Conservation (phyloP, 1,140 invertebrate genomes). For the Solenopsis invicta region DNA sequence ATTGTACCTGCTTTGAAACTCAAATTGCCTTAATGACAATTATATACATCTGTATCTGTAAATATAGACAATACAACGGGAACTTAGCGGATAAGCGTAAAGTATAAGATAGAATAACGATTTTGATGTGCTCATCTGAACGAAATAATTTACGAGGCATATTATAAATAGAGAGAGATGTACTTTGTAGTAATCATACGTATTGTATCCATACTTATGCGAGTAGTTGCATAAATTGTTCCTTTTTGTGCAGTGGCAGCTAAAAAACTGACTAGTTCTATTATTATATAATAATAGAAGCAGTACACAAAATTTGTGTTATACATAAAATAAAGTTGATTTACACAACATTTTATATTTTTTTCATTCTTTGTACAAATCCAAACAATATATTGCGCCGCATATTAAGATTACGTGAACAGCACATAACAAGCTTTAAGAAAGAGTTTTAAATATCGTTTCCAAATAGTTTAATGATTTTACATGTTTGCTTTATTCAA, state of each 20-base stretch:
- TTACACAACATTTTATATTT: conserved; percentile 62
- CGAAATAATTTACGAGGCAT: conserved; percentile 77
- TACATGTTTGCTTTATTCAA: not conserved
- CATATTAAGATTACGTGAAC: not conserved
- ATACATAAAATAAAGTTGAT: conserved; percentile 80
- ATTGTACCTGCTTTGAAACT: conserved; percentile 85
- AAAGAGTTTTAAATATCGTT: not conserved
- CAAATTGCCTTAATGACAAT: conserved; percentile 86
- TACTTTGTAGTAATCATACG: conserved; percentile 78
- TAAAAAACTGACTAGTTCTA: conserved; percentile 82
- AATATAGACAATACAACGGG: conserved; percentile 84
- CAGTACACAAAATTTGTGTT: conserved; percentile 81
- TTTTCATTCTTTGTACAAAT: conserved; percentile 22
- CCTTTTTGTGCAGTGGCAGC: conserved; percentile 78
- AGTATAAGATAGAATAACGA: conserved; percentile 66
- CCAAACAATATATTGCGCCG: not conserved
- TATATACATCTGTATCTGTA: conserved; percentile 81
- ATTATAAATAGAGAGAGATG: conserved; percentile 63
- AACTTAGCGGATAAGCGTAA: conserved; percentile 63
- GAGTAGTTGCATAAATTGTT: conserved; percentile 76
- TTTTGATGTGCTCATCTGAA: conserved; percentile 79
- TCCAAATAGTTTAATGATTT: not conserved
- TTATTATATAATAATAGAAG: conserved; percentile 79
- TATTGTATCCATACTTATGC: conserved; percentile 82
- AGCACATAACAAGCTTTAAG: not conserved